Evolutionary conservation across 1,140 invertebrate genomes (phyloP).

Genomic region (Drosophila miranda): DNA sequence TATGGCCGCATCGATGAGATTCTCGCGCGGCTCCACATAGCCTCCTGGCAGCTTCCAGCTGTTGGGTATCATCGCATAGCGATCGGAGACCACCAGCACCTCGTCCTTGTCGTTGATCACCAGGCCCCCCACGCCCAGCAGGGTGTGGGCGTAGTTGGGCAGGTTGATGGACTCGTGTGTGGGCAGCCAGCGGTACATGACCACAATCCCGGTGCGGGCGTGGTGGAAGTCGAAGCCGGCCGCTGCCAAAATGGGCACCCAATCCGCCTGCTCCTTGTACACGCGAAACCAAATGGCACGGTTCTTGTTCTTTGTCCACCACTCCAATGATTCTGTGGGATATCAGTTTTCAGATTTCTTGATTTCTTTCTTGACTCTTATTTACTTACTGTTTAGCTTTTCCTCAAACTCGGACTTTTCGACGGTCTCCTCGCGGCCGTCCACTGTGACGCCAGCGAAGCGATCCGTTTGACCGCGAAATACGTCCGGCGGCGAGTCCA

Average conservation of each 20-base stretch:
- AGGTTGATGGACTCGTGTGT: slow-evolving; percentile 86
- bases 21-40: slow-evolving; percentile 93
- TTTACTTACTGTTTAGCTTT: slow-evolving; percentile 84
- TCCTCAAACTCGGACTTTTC: slow-evolving; percentile 83
- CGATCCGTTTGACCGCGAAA: slow-evolving; percentile 86
- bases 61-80: slow-evolving; percentile 84
- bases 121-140: slow-evolving; percentile 94
- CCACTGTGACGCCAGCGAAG: slow-evolving; percentile 88
- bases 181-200: slow-evolving; percentile 92
- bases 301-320: slow-evolving; percentile 87
- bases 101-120: slow-evolving; percentile 90
- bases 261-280: slow-evolving; percentile 86
- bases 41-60: slow-evolving; percentile 96
- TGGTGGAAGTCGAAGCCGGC: slow-evolving; percentile 94
- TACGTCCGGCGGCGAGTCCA: slow-evolving; percentile 62
- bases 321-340: slow-evolving; percentile 86
- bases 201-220: slow-evolving; percentile 89
- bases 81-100: slow-evolving; percentile 91
- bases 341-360: slow-evolving; percentile 27
- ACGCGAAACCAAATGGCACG: slow-evolving; percentile 94
- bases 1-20: slow-evolving; percentile 89
- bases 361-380: slow-evolving; percentile 8
- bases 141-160: slow-evolving; percentile 92
- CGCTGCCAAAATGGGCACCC: slow-evolving; percentile 90
- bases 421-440: slow-evolving; percentile 83